Evolutionary conservation across 2,797 vertebrate genomes (phyloP), one percentile per base, ranked within the genome.

Genomic region (Hemibagrus guttatus): DNA sequence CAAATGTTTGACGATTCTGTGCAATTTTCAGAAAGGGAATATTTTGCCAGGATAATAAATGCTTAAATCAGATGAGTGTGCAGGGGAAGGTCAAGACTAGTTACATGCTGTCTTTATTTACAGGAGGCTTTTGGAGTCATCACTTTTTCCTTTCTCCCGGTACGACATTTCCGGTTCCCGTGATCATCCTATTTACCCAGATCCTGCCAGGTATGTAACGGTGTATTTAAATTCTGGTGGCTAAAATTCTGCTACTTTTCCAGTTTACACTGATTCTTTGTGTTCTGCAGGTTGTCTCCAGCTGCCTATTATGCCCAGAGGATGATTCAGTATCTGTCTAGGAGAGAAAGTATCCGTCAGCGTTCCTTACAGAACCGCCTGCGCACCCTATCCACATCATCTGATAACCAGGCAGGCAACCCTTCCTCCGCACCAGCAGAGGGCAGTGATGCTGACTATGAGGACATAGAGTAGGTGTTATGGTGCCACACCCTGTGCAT

Each of bases 121-220:
- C 93, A 99, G 98, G 95, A 96, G 98, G 91, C 96, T 99, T 92
- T 89, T 99, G 95, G 98, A 99, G 90, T 99, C 98, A 69, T 99
- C 98, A 17, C 96, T 99, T 84, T 95, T 99, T 92, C 99, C 98
- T 12, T 93, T 99, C 92, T 99, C 98, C 81, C 97, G 98, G 88
- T 99, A 99, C 0, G 98, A 99, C 94, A 96, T 98, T 95, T 97
- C 97, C 59, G 97, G 98, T 91, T 99, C 98, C 85, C 95, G 98
- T 93, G 98, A 99, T 92, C 98, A 99, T 92, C 98, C 98, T 3
- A 99, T 99, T 87, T 99, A 99, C 94, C 98, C 98, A n/a, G 98
- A 99, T 91, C 98, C 98, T 84, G 98, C 98, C 94, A 98, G 98
- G 98, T 99, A 95, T 72, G 2, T 81, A 69, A 66, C 39, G 5